A percentile compares a stretch with the other conserved stretches of the same genome.
These are phyloP conservation scores for Ephialtes manifestator DNA, from an alignment of 2,888 invertebrate species.

Conservation along the genomic window DNA sequence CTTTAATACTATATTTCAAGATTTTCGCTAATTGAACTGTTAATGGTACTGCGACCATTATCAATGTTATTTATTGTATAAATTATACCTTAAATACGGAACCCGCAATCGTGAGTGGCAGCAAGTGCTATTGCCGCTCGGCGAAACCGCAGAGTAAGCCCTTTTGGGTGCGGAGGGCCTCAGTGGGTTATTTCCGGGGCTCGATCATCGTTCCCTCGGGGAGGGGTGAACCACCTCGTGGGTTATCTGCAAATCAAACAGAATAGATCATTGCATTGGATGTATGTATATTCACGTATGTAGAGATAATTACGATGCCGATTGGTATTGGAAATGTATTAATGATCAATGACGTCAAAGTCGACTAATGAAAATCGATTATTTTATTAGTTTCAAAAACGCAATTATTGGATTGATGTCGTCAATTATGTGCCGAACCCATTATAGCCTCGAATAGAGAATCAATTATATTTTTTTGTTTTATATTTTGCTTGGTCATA, in stretches of 20 bases:
- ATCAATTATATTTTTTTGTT: too few relatives aligned
- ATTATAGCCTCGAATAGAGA: too few relatives aligned
- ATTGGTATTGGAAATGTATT: neutral
- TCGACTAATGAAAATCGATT: neutral
- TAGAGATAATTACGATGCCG: neutral
- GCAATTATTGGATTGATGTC: too few relatives aligned
- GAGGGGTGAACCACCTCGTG: conserved; percentile 69
- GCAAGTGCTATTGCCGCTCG: conserved; percentile 47
- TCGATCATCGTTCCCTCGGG: conserved; percentile 73
- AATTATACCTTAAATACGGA: conserved; percentile 60
- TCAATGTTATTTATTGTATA: neutral
- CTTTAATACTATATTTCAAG: too few relatives aligned
- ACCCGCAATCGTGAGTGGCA: conserved; percentile 39
- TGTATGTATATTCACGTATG: neutral
- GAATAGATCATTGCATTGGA: conserved; percentile 14
- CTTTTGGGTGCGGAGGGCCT: conserved; percentile 64
- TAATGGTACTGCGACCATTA: neutral
- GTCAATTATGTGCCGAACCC: too few relatives aligned
- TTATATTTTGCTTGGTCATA: too few relatives aligned
- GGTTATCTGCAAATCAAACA: conserved; percentile 70
- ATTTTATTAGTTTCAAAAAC: too few relatives aligned
- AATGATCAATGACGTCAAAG: neutral
- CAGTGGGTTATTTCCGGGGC: conserved; percentile 74
- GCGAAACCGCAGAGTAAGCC: conserved; percentile 49
- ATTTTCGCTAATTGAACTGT: neutral